These are phyloP conservation scores for Gadopsis bispinosus DNA, from an alignment of 2,797 vertebrate genomes.

Conservation along the genomic window DNA sequence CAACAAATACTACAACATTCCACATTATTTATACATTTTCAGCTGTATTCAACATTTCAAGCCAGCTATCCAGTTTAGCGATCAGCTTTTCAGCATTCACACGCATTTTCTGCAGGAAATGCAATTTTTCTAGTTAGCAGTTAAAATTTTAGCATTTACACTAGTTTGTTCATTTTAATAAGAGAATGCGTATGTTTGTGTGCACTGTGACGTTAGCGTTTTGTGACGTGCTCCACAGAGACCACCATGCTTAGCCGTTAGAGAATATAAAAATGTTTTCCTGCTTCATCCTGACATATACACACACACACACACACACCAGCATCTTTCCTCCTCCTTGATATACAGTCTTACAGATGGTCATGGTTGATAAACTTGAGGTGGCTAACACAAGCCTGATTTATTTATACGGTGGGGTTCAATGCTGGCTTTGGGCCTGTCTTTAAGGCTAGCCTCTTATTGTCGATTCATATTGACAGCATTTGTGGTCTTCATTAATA, in stretches of 20 bases:
- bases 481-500: constrained; percentile 70
- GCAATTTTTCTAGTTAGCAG: too few species aligned
- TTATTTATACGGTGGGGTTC: constrained; percentile 67
- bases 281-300: constrained; percentile 13
- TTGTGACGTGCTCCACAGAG: constrained; percentile 31
- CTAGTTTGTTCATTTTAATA: not conserved
- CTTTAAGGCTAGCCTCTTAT: constrained; percentile 44
- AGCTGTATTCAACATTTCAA: too few species aligned
- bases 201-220: constrained; percentile 9
- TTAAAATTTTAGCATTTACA: not conserved
- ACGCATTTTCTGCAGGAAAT: too few species aligned
- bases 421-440: constrained; percentile 44
- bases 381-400: constrained; percentile 33
- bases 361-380: constrained; percentile 20
- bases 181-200: not conserved
- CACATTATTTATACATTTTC: too few species aligned
- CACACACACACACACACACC: not conserved
- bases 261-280: not conserved
- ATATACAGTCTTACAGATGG: not conserved
- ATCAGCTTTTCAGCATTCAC: too few species aligned
- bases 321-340: constrained; percentile 6
- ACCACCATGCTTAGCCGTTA: not conserved
- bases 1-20: too few species aligned
- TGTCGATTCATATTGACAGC: constrained; percentile 54
- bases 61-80: too few species aligned